Base-by-base conservation (phyloP, 2,888 invertebrate genomes). In the Limnephilus marmoratus region DNA sequence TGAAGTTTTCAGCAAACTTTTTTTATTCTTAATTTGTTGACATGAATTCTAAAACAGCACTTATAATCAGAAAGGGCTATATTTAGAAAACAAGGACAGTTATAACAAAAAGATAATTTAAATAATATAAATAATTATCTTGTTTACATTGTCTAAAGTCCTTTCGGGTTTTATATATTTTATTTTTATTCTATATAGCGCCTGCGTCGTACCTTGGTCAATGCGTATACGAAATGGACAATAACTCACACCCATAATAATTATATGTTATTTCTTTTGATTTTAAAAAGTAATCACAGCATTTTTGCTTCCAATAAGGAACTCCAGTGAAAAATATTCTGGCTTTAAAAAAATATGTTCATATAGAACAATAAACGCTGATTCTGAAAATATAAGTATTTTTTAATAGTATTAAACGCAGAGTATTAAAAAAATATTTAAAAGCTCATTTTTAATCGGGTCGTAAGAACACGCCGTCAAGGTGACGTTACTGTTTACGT, bases 1-100 rank as follows among this genome's bases (percentile, higher is more conserved):
- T 68, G 9, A 68, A 68, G n/a, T 68, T 68, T 68, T n/a, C 68
- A 68, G n/a, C n/a, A 68, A 24, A 68, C 7, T 68, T n/a, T 68
- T 41, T 68, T 68, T 68, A 24, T 68, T 68, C 18, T 9, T 68
- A n/a, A 68, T 68, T 68, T 68, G n/a, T 68, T 68, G 9, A n/a
- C n/a, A n/a, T 68, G 68, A 68, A 68, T 9, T 24, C n/a, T 68
- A 24, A 24, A 68, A 68, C 24, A 68, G 68, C n/a, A 68, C 24
- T 68, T n/a, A 24, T 68, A 68, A 68, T 68, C 68, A 68, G 68
- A 68, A 7, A 68, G 68, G 7, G 68, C 68, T 68, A n/a, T 68
- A n/a, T 68, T 68, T 68, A 68, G 68, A n/a, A 68, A n/a, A 68
- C 68, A 68, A 68, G n/a, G n/a, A 68, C 68, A 68, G 68, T n/a